Base-by-base conservation (phyloP, 2,797 vertebrate species). In the Dicrostonyx torquatus region DNA sequence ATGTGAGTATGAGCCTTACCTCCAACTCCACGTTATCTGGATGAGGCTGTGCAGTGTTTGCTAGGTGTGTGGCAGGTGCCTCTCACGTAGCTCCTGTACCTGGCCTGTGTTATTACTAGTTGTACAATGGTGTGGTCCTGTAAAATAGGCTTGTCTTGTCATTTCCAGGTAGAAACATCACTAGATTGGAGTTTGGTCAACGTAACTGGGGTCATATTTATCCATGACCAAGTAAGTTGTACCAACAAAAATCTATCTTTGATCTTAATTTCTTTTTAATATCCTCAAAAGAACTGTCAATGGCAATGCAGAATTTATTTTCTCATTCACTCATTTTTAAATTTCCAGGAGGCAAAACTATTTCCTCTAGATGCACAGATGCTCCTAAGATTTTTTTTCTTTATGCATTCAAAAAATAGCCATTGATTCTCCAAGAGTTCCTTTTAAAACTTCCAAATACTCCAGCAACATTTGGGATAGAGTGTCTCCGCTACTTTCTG, bases 341-440 rank as follows among this genome's bases (percentile, higher is more conserved):
- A 55, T 55, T 91, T 70, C 22, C 53, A 64, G 45, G 31, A 89
- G 34, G 80, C 85, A 85, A 95, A 72, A 92, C 37, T 58, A 85
- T 85, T 89, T 84, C 53, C 43, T 70, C 34, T 68, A n/a, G 29
- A 26, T 73, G 5, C 53, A 45, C 53, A 92, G 64, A 72, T 85
- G n/a, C 64, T 85, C 84, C 53, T 85, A 64, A 72, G 85, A 14
- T 78, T 94, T 77, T 78, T 78, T 82, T 91, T 43, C 60, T 84
- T 78, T 89, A 31, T 86, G 64, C n/a, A 45, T 87, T 94, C 88
- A 92, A 77, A 92, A 95, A 85, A 73, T 73, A 85, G 50, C 79
- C 70, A 60, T 26, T 73, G 64, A 64, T 20, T 66, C n/a, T 85
- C 86, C 43, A 76, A 73, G 29, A 92, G 64, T 89, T 73, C 78